These are phyloP conservation scores for Alentia gelatinosa DNA, from an alignment of 2,888 invertebrate genomes.

Conservation along the genomic window DNA sequence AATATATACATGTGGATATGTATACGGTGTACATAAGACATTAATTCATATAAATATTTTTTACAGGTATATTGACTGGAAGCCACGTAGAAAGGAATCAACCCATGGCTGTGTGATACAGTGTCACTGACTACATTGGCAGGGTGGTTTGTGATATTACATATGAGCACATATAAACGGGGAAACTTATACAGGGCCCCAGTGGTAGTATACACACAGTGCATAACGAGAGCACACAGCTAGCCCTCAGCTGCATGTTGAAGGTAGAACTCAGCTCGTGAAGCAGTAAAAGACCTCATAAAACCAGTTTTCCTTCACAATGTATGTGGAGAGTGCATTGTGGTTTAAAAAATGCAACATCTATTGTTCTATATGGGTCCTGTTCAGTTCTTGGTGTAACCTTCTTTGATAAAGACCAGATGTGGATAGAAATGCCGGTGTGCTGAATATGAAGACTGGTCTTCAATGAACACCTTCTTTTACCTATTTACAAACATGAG, in stretches of 20 bases:
- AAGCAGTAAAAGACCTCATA: not conserved
- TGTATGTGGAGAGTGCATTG: not conserved
- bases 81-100: conserved; percentile 43
- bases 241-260: not conserved
- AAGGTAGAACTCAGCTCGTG: not conserved
- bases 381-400: too few species aligned
- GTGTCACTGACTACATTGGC: conserved; percentile 29
- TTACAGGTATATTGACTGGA: conserved; percentile 45
- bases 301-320: not conserved
- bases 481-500: not conserved
- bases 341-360: too few species aligned
- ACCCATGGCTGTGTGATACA: conserved; percentile 23
- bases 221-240: not conserved
- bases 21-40: conserved; percentile 34
- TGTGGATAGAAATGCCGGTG: too few species aligned
- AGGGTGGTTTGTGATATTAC: conserved; percentile 2
- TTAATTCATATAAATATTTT: not conserved
- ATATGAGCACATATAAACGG: not conserved
- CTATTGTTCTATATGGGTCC: too few species aligned
- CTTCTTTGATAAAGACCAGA: too few species aligned
- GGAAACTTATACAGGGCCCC: not conserved
- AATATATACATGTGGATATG: conserved; percentile 51
- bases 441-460: too few species aligned
- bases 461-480: too few species aligned
- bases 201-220: conserved; percentile 9